These are phyloP conservation scores for Colostygia pectinataria DNA, from an alignment of 2,888 invertebrate genomes.

Conservation along the genomic window DNA sequence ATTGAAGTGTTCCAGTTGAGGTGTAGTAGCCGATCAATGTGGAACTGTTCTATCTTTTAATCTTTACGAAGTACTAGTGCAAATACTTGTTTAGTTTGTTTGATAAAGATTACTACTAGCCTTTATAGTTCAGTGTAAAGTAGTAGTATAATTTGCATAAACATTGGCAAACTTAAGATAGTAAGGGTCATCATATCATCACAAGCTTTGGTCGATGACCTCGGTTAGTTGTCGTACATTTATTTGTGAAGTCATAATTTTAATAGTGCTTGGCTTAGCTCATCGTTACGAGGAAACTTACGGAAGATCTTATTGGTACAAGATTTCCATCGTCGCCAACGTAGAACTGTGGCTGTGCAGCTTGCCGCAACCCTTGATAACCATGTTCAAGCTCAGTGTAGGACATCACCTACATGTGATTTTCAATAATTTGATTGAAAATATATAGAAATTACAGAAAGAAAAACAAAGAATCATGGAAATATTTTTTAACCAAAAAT, in stretches of 20 bases:
- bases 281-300: constrained; percentile 66
- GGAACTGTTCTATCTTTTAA: constrained; percentile 21
- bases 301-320: constrained; percentile 80
- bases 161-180: constrained; percentile 5
- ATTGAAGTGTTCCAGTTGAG: constrained; percentile 18
- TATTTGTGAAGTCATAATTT: not conserved
- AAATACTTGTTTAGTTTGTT: constrained; percentile 28
- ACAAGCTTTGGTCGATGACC: constrained; percentile 16
- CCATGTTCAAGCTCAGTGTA: constrained; percentile 96
- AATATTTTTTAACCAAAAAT: constrained; percentile 6
- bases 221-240: constrained; percentile 17
- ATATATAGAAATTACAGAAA: constrained; percentile 11
- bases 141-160: not conserved
- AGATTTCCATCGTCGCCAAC: constrained; percentile 87
- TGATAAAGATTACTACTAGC: constrained; percentile 18
- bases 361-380: constrained; percentile 92
- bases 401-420: constrained; percentile 86
- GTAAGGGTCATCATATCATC: constrained; percentile 16
- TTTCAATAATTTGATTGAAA: not conserved
- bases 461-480: constrained; percentile 5
- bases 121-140: constrained; percentile 11
- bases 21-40: constrained; percentile 12
- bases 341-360: constrained; percentile 87
- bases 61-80: constrained; percentile 17
- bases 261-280: not conserved